Base-by-base conservation (phyloP, 2,113 vertebrate genomes). In the Pelobates fuscus region DNA sequence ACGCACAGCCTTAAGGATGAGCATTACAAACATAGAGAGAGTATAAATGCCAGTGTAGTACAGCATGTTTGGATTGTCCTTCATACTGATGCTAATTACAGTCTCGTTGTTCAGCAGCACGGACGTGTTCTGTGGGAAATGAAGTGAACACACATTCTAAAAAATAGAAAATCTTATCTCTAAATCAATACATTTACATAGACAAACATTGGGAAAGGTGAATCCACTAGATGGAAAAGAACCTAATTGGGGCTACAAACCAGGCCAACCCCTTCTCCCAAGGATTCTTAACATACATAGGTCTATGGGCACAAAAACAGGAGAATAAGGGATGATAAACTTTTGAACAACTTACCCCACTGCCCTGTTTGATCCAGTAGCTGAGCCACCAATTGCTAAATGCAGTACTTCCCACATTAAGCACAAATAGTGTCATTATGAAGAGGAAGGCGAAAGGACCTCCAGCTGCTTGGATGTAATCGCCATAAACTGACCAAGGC, bases 321-420 rank as follows among this genome's bases (percentile, higher is more conserved):
- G n/a, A n/a, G n/a, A n/a, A n/a, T n/a, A n/a, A n/a, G n/a, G n/a
- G n/a, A n/a, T n/a, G n/a, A n/a, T n/a, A n/a, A n/a, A n/a, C n/a
- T n/a, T n/a, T n/a, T n/a, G n/a, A n/a, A n/a, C n/a, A n/a, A n/a
- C 68, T 94, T 89, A 97, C 95, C 90, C 95, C 95, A 43, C 94
- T 96, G 88, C 95, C 95, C 88, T 95, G 93, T 67, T 95, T 98
- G 88, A 98, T 95, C 95, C 95, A 98, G 86, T 94, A 97, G 82
- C 95, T 94, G 72, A 98, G 82, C 95, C 95, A 98, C 95, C 94
- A 97, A 70, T 95, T 96, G 83, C 95, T 97, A 80, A 98, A 98
- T 62, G 95, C 91, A 0, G 91, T 93, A 78, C 95, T 97, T 75
- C 95, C 95, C 86, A 98, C 93, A 2, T 95, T 97, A 61, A 97